Percentiles rank a stretch among this genome's conserved stretches.
Conservation (phyloP, 2,113 vertebrate species). For the Oreochromis spilurus region DNA sequence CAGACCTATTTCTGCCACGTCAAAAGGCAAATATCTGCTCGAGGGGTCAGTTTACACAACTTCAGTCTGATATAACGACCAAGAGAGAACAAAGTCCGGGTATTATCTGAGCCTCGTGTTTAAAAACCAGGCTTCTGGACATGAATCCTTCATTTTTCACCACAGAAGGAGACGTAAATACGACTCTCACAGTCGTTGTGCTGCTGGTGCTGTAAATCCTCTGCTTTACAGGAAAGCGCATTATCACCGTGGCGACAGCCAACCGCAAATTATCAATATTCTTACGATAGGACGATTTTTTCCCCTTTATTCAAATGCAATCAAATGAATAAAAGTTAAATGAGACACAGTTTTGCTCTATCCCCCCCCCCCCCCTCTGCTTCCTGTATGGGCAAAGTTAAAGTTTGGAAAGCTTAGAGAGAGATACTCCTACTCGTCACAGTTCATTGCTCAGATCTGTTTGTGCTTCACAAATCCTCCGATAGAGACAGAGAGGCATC, state of each 20-base stretch:
- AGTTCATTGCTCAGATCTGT: conserved; percentile 73
- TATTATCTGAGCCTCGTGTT: conserved; percentile 33
- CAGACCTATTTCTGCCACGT: conserved; percentile 51
- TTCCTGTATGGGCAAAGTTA: conserved; percentile 48
- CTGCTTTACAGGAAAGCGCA: conserved; percentile 62
- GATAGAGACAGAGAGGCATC: conserved; percentile 72
- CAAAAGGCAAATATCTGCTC: conserved; percentile 21
- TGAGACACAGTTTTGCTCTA: conserved; percentile 10
- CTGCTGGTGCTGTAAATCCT: conserved; percentile 56
- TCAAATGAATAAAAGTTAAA: conserved; percentile 1
- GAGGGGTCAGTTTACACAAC: conserved; percentile 33
- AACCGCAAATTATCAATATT: conserved; percentile 50
- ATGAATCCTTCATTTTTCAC: conserved; percentile 68
- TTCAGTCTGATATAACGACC: not conserved
- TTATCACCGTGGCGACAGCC: conserved; percentile 56
- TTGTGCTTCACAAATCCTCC: conserved; percentile 74
- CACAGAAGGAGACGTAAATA: conserved; percentile 56
- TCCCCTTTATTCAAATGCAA: not conserved
- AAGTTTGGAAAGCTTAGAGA: conserved; percentile 60
- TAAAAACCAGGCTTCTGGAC: conserved; percentile 53
- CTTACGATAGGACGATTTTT: not conserved
- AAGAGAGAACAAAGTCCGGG: not conserved
- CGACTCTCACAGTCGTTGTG: conserved; percentile 45
- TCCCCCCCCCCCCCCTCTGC: not conserved
- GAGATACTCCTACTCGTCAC: conserved; percentile 69